Evolutionary conservation across 2,888 invertebrate genomes (phyloP), one percentile per base, ranked within the genome.

Genomic region (Hypselothyrea guttata): DNA sequence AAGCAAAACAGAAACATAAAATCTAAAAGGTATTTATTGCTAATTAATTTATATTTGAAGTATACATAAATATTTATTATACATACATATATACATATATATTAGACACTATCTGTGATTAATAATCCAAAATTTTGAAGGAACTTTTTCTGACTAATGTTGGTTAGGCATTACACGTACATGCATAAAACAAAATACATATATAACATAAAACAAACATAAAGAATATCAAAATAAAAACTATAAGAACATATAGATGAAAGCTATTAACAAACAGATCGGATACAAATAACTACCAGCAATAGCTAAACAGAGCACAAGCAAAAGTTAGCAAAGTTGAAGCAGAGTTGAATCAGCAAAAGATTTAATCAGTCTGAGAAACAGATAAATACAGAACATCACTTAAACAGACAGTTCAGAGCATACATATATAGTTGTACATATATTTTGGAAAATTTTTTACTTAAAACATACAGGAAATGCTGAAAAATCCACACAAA

Each of bases 121-220:
- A 88, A 88, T 89, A 90, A 90, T 89, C 90, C 90, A 89, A 90
- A 90, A 90, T 90, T 90, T 90, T 90, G 88, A 90, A 89, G 89
- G 88, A 70, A 88, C 88, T 89, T 90, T 90, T 90, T 89, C 89
- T 89, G 86, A 89, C 84, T 71, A 75, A 78, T 81, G 81, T 78
- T 78, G 78, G 81, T 75, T 76, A 79, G 72, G 75, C 77, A 72
- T 66, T n/a, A 71, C 22, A 22, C 22, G 22, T 22, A 38, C n/a
- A 18, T 38, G 38, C 51, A 69, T 64, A 72, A 61, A 75, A 60
- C 71, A 66, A 65, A 73, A 65, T 1, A 54, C 71, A 63, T 40
- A 52, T 22, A 58, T 35, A 28, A 56, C 56, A 81, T 71, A 58
- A 44, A 61, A 28, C 12, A 35, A 71, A 56, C 54, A 58, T 40